Base-by-base conservation (phyloP, 2,888 invertebrate genomes). In the Erebia aethiops region DNA sequence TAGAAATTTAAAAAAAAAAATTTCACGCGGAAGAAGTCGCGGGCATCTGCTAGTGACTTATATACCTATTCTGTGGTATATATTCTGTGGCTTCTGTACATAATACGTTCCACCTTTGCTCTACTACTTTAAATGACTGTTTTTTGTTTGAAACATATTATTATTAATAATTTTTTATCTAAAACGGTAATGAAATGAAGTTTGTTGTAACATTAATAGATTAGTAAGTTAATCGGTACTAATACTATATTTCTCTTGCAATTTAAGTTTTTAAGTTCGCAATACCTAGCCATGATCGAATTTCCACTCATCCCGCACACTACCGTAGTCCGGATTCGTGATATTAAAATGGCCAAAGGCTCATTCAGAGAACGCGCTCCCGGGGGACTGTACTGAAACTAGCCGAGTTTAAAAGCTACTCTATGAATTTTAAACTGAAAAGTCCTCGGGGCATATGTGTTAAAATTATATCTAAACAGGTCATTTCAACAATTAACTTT, bases 401-500 rank as follows among this genome's bases (percentile, higher is more conserved):
- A 88, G 87, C 84, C 78, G 82, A 87, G 86, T 88, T 88, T 87
- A 82, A 88, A 89, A 88, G 85, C 87, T 84, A 78, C 84, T 82
- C 83, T 88, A 87, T 90, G 88, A 89, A 90, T 89, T 90, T 90
- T 84, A 87, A 87, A 89, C 85, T 87, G 81, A 82, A 89, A 90
- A 87, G 85, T 89, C 87, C 88, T 87, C 85, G 85, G 84, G 85
- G 87, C 88, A 88, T 85, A 85, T 87, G 86, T 82, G 65, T 43
- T 56, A 65, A 56, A 65, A 54, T 54, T 41, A 65, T 65, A 65
- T 43, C 56, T 43, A 56, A 65, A 65, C 41, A 41, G 64, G 35
- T 11, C 18, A 65, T 54, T 41, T 52, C 11, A 16, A 35, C 35
- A 54, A 64, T 52, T 64, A n/a, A 51, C 41, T 13, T 65, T n/a